Conservation (phyloP, 2,113 vertebrate species). For the Malurus melanocephalus region DNA sequence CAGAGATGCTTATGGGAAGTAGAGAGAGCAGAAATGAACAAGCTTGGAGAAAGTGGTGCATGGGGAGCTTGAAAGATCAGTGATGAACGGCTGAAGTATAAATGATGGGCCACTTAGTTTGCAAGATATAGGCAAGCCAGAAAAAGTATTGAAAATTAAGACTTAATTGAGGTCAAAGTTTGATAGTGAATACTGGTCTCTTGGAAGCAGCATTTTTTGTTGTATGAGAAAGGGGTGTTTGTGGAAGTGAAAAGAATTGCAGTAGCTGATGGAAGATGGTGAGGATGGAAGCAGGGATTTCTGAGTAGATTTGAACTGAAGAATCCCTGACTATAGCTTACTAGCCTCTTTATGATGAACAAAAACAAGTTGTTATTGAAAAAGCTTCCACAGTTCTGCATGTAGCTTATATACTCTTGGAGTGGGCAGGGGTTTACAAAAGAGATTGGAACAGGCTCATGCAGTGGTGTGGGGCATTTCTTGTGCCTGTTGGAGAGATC, state of each 20-base stretch:
- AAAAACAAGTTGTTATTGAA: background rate
- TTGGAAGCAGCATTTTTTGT: background rate
- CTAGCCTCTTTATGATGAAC: background rate
- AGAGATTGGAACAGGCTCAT: fast-evolving
- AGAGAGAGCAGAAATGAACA: background rate
- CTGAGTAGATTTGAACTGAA: background rate
- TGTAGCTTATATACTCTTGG: background rate
- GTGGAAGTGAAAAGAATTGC: background rate
- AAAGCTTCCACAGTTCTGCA: background rate
- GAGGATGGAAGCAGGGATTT: background rate
- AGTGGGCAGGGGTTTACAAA: background rate
- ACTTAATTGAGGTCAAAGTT: background rate
- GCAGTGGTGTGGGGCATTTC: background rate
- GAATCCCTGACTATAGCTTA: background rate
- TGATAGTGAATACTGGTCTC: background rate
- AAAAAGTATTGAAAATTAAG: background rate
- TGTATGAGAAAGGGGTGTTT: background rate
- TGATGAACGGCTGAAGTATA: background rate
- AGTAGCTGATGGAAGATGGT: background rate
- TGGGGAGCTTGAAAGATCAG: background rate
- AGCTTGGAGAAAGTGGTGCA: background rate
- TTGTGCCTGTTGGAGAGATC: background rate
- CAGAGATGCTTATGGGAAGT: background rate
- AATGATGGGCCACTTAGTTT: background rate
- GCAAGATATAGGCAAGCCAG: background rate